These are phyloP conservation scores for Eilema sororculum DNA, from an alignment of 2,888 invertebrate genomes.

Conservation along the genomic window DNA sequence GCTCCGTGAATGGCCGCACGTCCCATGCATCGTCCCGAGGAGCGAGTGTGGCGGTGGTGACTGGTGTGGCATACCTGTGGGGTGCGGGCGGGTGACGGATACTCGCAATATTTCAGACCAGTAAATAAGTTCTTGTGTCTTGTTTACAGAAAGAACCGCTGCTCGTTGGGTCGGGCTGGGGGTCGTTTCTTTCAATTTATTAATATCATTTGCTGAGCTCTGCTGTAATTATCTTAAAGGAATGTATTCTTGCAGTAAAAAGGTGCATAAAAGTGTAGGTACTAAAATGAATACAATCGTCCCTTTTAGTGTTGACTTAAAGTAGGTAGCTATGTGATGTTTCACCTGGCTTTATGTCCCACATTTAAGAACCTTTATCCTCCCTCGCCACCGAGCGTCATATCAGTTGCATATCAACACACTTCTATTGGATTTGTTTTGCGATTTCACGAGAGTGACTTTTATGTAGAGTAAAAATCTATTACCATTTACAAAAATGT, in stretches of 20 bases:
- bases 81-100: neutral
- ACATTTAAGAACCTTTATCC: too few species aligned
- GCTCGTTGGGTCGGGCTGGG: neutral
- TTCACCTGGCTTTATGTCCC: too few species aligned
- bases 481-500: neutral
- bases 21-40: too few species aligned
- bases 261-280: too few species aligned
- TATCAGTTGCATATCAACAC: too few species aligned
- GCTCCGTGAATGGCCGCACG: neutral
- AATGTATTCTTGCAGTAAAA: neutral
- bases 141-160: neutral
- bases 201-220: neutral
- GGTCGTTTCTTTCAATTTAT: neutral
- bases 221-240: neutral
- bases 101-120: conserved; percentile 8
- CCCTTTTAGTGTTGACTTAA: too few species aligned
- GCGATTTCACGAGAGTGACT: too few species aligned
- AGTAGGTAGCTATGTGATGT: too few species aligned
- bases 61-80: neutral
- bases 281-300: too few species aligned
- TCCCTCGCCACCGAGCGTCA: too few species aligned
- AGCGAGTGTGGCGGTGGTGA: neutral
- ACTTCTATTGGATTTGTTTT: too few species aligned
- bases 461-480: too few species aligned
- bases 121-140: conserved; percentile 9